Base-by-base conservation (phyloP, 2,797 vertebrate species). In the Gobionotothen gibberifrons region DNA sequence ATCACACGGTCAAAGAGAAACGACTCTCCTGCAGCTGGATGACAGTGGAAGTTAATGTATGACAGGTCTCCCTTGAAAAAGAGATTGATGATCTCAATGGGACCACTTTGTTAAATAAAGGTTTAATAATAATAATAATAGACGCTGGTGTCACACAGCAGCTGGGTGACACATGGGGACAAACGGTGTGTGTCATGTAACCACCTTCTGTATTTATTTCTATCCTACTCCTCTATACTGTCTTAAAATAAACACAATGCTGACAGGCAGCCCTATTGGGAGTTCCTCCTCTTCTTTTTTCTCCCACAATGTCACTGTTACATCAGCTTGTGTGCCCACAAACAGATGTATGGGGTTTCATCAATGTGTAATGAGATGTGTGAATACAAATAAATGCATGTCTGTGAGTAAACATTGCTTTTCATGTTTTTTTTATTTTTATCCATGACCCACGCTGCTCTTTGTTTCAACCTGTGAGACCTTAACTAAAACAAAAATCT, bases 321-420 rank as follows among this genome's bases (percentile, higher is more conserved):
- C 69, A 54, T 83, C 63, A 84, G 59, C 69, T 60, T 69, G 62
- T 71, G 36, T 71, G 54, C 48, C 11, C 67, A 46, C 58, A 70
- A n/a, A 64, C 47, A 26, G 56, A 46, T 66, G 54, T 42, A 77
- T 21, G 47, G 44, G 67, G 71, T 74, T 26, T 86, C 61, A 69
- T 84, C 47, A 79, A 56, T 81, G 69, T 77, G 60, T 80, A 89
- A 88, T 87, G 74, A 88, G 83, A 85, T 72, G 78, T 68, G 71
- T 87, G 77, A 85, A 76, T 69, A 82, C 70, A 62, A 84, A 83
- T 72, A 85, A 85, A 91, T 84, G 66, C 74, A 80, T 26, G 32
- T 77, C 73, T 51, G 72, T 75, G 82, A 86, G 74, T 86, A 88
- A 89, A 84, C 74, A 78, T 65, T 17, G 16, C 51, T 82, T 57